phyloP scores from a whole-genome alignment of 64 coral and sea anemone genomes.

The Pocillopora damicornis region DNA sequence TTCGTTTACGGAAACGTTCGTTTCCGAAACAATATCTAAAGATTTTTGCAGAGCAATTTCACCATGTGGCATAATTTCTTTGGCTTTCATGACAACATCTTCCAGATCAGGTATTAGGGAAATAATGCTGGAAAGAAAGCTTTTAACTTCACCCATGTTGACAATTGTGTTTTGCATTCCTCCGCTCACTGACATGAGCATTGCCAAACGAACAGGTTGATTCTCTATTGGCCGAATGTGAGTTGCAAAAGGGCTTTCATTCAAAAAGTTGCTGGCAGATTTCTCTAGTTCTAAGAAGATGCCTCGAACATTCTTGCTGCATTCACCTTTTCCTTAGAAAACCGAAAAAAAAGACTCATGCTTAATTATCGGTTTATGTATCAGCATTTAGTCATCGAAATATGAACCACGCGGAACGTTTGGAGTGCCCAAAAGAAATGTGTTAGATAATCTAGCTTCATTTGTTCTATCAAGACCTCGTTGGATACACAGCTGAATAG shows the following conservation, averaged over 20 bases:
- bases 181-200: not conserved
- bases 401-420: no score
- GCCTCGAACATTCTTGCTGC: not conserved
- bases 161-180: not conserved
- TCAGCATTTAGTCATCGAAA: no score
- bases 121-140: not conserved
- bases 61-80: not conserved
- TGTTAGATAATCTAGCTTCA: no score
- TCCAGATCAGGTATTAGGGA: not conserved
- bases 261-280: not conserved
- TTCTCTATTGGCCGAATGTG: not conserved
- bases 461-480: not conserved
- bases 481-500: not conserved
- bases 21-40: not conserved
- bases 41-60: not conserved
- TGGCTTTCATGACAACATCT: not conserved
- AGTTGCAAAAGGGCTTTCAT: conserved; percentile 3
- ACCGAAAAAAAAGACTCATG: not conserved
- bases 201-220: conserved; percentile 1
- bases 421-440: no score
- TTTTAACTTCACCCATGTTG: not conserved
- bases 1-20: not conserved
- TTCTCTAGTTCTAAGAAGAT: not conserved
- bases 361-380: not conserved
- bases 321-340: not conserved